phyloP scores from a whole-genome alignment of 35 echinoderm and acorn worm genomes.

The Heliocidaris erythrogramma region DNA sequence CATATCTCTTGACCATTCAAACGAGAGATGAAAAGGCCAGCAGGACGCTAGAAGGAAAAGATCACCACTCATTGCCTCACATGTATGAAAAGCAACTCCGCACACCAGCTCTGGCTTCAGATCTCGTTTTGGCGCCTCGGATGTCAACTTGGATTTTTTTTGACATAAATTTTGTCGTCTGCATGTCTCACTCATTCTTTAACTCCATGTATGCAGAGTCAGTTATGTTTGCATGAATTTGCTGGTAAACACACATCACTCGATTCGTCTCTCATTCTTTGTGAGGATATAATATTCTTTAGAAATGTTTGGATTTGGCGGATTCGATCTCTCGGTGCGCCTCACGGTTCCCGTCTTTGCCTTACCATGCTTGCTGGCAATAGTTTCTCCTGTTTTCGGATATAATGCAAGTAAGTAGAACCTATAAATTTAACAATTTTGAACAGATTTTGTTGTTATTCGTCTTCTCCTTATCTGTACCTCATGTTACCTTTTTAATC shows the following conservation, averaged over 20 bases:
- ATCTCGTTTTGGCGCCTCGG: background rate
- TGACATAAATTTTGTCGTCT: background rate
- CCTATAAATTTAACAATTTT: too few species aligned
- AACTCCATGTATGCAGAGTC: background rate
- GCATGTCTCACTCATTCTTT: background rate
- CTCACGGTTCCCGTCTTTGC: background rate
- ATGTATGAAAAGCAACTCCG: background rate
- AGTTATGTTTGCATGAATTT: constrained; percentile 4
- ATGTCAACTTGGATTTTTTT: background rate
- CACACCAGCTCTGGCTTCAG: background rate
- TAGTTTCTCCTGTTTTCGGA: background rate
- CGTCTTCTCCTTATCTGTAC: too few species aligned
- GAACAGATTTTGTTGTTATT: too few species aligned
- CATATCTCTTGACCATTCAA: background rate
- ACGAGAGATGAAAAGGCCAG: background rate
- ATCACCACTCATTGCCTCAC: background rate
- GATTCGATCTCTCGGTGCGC: background rate
- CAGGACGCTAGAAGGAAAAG: background rate
- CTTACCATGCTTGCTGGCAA: background rate
- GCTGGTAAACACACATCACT: background rate
- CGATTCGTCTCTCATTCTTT: background rate
- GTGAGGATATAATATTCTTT: background rate
- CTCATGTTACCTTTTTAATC: too few species aligned
- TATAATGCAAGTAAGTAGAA: constrained; percentile 4
- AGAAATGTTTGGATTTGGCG: background rate